These are phyloP conservation scores for Eulimnadia texana DNA, from an alignment of 1,140 invertebrate species.

Conservation along the genomic window DNA sequence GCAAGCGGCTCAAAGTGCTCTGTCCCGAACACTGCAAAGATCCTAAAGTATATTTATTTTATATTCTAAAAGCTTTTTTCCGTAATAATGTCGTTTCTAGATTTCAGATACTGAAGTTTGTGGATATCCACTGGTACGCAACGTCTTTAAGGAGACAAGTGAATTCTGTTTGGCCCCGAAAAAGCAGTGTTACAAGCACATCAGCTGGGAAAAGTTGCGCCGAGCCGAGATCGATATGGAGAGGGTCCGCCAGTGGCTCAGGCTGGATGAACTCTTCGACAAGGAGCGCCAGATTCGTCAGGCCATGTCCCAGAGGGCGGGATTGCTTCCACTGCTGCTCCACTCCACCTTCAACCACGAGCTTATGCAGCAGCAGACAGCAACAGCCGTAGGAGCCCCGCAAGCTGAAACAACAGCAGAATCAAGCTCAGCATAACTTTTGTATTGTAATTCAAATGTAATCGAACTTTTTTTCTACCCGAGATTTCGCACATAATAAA, in stretches of 20 bases:
- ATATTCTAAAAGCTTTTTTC: background rate
- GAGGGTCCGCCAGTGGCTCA: constrained; percentile 59
- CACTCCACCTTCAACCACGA: constrained; percentile 92
- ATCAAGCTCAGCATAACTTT: too few species aligned
- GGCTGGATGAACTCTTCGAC: constrained; percentile 88
- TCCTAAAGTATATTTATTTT: constrained; percentile 60
- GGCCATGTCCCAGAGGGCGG: constrained; percentile 72
- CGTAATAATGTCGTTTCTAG: background rate
- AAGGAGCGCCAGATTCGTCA: constrained; percentile 78
- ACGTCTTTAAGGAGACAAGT: constrained; percentile 62
- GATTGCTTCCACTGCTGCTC: constrained; percentile 78
- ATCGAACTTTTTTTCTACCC: too few species aligned
- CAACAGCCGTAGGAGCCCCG: constrained; percentile 16
- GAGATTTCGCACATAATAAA: too few species aligned
- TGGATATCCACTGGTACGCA: constrained; percentile 72
- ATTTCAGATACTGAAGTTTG: constrained; percentile 45
- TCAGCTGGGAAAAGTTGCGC: constrained; percentile 88
- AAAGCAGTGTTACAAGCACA: constrained; percentile 81
- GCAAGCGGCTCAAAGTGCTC: constrained; percentile 83
- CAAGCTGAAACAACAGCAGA: background rate
- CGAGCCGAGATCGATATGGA: constrained; percentile 67
- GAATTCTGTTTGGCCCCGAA: constrained; percentile 75
- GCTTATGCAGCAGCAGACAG: constrained; percentile 43
- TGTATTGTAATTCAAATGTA: too few species aligned
- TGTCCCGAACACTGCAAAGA: constrained; percentile 98